A percentile compares a stretch with the other conserved stretches of the same genome.
Evolutionary conservation across 2,797 vertebrate genomes (phyloP).

Genomic region (Sparidentex hasta): DNA sequence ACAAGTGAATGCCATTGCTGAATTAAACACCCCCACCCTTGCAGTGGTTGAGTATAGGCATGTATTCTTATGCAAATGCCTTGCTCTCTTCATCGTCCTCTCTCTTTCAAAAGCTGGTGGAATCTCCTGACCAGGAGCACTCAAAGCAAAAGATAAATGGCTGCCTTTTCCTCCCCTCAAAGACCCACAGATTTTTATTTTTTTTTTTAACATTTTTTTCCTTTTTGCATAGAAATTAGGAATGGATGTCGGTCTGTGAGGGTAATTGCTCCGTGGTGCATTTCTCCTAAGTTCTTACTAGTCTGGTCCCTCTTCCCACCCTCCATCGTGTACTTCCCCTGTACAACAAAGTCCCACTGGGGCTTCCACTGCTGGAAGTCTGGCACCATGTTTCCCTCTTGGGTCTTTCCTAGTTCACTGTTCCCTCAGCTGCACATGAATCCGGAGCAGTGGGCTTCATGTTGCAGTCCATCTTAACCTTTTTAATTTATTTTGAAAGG

Average conservation of each 20-base stretch:
- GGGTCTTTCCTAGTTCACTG: constrained; percentile 18
- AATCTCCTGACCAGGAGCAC: constrained; percentile 75
- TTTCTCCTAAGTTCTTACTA: constrained; percentile 52
- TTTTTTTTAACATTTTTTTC: constrained; percentile 30
- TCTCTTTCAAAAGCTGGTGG: constrained; percentile 53
- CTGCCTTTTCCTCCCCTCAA: constrained; percentile 59
- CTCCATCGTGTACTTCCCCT: constrained; percentile 8
- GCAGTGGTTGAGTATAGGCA: constrained; percentile 58
- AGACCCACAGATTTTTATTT: constrained; percentile 75
- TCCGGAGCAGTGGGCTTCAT: background rate
- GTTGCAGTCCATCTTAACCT: background rate
- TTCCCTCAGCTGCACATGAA: constrained; percentile 14
- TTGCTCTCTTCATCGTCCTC: constrained; percentile 42
- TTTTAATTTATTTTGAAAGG: background rate
- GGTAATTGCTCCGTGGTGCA: constrained; percentile 70
- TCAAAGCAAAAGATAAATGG: constrained; percentile 76
- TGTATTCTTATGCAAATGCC: constrained; percentile 84
- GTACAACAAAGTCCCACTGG: constrained; percentile 30
- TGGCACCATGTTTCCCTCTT: constrained; percentile 28
- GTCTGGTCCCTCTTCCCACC: constrained; percentile 13
- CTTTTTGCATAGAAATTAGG: constrained; percentile 74
- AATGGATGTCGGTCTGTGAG: constrained; percentile 66
- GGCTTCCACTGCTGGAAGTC: constrained; percentile 30
- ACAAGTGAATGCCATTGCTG: constrained; percentile 66
- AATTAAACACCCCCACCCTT: constrained; percentile 65